These are phyloP conservation scores for Styela clava DNA, from an alignment of 23 tunicate species.

Conservation along the genomic window DNA sequence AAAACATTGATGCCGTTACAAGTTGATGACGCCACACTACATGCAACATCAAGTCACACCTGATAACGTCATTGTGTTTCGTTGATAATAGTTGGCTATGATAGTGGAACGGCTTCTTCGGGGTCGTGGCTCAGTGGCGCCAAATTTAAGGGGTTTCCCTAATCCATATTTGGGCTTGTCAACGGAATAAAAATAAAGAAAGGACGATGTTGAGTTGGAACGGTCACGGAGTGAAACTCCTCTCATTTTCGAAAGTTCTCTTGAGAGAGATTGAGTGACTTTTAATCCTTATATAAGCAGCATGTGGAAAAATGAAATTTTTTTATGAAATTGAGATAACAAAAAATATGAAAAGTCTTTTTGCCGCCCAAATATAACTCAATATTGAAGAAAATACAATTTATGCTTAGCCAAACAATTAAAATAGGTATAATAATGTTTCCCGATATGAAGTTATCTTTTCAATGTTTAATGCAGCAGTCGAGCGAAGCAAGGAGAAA, in stretches of 20 bases:
- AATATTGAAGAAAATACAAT: no score
- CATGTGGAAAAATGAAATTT: neutral
- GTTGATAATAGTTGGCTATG: neutral
- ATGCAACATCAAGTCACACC: slow-evolving; percentile 9
- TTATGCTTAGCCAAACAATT: no score
- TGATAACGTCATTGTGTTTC: slow-evolving; percentile 10
- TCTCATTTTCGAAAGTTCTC: slow-evolving; percentile 4
- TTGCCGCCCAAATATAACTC: no score
- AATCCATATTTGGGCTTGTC: slow-evolving; percentile 4
- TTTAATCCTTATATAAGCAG: neutral
- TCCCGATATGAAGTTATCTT: no score
- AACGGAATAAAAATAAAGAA: slow-evolving; percentile 35
- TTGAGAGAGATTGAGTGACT: slow-evolving; percentile 1
- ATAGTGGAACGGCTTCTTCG: slow-evolving; percentile 4
- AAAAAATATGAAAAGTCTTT: neutral
- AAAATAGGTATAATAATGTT: no score
- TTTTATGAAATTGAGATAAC: neutral
- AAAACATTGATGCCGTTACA: neutral
- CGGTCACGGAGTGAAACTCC: slow-evolving; percentile 7
- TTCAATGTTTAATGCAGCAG: no score
- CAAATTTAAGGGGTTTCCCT: neutral
- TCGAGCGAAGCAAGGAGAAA: no score
- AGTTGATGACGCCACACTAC: neutral
- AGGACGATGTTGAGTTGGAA: slow-evolving; percentile 28
- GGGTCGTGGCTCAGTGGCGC: neutral